Evolutionary conservation across 2,113 vertebrate species (phyloP), one percentile per base, ranked within the genome.

Genomic region (Siniperca chuatsi): DNA sequence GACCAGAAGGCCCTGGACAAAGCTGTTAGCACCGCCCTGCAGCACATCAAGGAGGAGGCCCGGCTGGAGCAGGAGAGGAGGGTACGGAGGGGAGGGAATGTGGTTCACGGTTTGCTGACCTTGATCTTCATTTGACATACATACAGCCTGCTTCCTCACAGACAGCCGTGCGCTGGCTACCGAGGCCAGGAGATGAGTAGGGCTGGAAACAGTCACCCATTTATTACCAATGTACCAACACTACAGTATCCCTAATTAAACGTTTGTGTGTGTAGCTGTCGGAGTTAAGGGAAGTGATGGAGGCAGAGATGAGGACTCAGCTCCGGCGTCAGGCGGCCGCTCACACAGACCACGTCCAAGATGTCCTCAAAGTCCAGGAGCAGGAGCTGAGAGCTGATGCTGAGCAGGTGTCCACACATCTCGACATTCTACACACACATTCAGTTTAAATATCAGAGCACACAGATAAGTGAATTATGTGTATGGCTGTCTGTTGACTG

Each of bases 301-400:
- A 99, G 92, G 95, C 69, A 0, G 98, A 99, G 86, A 99, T 99
- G 98, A 96, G 98, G 79, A 99, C 98, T 1, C 98, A 99, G 95
- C 96, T 99, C 0, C 97, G 98, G 42, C 96, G 98, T 6, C 98
- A 99, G 89, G 98, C 98, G 0, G 98, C 98, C 0, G 98, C 98
- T 46, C 98, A 99, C 95, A 97, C 96, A 0, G 98, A 99, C 91
- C 98, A 99, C 4, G 95, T 99, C 78, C 91, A 94, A 46, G 98
- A 99, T 0, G 97, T 99, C 3, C 96, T 99, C 0, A 97, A 96
- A 91, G 97, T 99, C 75, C 98, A 99, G 90, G 98, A 98, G 62
- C 97, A 97, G 90, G 98, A 99, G 55, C 91, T 99, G 0, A 97
- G 94, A 62, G 87, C 93, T 9, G 97, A 98, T 29, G 97, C 97